These are phyloP conservation scores for Chaetodon auriga DNA, from an alignment of 2,113 vertebrate species.

Conservation along the genomic window DNA sequence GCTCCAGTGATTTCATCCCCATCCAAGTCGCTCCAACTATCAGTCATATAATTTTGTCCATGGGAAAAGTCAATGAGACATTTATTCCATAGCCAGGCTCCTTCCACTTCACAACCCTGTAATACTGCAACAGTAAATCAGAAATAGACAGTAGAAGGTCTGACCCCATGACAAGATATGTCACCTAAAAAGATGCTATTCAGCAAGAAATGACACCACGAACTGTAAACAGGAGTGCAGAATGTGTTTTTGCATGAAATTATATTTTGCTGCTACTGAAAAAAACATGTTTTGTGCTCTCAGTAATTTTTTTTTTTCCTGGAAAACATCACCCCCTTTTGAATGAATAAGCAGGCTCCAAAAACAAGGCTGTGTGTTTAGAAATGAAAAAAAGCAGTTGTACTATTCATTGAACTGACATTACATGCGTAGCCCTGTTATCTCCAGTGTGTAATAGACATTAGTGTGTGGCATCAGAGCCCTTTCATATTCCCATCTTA, in stretches of 20 bases:
- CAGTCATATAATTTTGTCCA: not conserved
- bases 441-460: conserved; percentile 52
- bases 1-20: not conserved
- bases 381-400: conserved; percentile 2
- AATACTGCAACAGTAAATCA: not conserved
- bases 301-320: not conserved
- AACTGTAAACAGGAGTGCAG: not conserved
- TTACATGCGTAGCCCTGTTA: conserved; percentile 28
- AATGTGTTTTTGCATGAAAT: not conserved
- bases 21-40: not conserved
- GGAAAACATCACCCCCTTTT: not conserved
- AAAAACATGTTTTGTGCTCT: not conserved
- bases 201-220: not conserved
- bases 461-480: conserved; percentile 46
- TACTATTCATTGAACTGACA: conserved; percentile 31
- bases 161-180: not conserved
- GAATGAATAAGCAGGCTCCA: not conserved
- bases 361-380: conserved; percentile 16
- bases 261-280: not conserved
- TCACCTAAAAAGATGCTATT: not conserved
- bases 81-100: not conserved
- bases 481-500: conserved; percentile 47
- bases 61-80: not conserved
- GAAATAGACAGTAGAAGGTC: not conserved
- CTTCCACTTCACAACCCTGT: not conserved